Percentiles rank a stretch among this genome's conserved stretches.
phyloP scores from a whole-genome alignment of 2,113 vertebrate genomes.

The Ctenodactylus gundi region DNA sequence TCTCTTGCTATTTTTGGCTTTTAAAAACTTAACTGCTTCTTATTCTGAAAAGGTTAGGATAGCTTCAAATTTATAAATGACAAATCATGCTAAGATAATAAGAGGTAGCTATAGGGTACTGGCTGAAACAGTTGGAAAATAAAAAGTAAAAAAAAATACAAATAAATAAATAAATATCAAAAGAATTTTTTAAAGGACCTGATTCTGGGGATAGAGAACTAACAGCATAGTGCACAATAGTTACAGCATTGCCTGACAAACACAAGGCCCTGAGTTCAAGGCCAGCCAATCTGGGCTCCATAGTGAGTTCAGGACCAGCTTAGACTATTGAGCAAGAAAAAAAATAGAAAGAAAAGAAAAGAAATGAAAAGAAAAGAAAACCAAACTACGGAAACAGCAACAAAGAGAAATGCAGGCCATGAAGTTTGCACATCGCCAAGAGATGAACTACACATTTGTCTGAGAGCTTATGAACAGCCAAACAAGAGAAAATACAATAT shows the following conservation, averaged over 20 bases:
- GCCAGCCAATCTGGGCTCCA: too few relatives aligned
- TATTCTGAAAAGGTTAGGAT: background rate
- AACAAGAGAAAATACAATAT: background rate
- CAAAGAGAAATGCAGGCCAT: slow-evolving; percentile 4
- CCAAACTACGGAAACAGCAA: background rate
- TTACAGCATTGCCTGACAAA: too few relatives aligned
- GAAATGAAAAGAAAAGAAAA: too few relatives aligned
- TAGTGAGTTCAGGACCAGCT: too few relatives aligned
- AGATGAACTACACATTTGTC: slow-evolving; percentile 15
- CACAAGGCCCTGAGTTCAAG: too few relatives aligned
- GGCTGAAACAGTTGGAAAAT: background rate
- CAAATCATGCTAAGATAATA: slow-evolving; percentile 30
- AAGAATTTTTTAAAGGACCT: too few relatives aligned
- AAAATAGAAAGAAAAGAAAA: too few relatives aligned
- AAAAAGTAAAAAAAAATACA: slow-evolving; percentile 22
- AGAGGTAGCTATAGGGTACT: background rate
- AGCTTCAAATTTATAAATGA: background rate
- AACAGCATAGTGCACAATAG: too few relatives aligned
- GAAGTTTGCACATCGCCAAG: background rate
- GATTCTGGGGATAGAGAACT: too few relatives aligned
- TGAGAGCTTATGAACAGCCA: background rate
- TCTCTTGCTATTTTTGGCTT: background rate
- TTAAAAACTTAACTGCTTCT: background rate
- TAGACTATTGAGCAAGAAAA: too few relatives aligned
- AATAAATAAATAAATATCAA: too few relatives aligned